Evolutionary conservation across 2,888 invertebrate genomes (phyloP).

Genomic region (Nipponacmea schrenckii): DNA sequence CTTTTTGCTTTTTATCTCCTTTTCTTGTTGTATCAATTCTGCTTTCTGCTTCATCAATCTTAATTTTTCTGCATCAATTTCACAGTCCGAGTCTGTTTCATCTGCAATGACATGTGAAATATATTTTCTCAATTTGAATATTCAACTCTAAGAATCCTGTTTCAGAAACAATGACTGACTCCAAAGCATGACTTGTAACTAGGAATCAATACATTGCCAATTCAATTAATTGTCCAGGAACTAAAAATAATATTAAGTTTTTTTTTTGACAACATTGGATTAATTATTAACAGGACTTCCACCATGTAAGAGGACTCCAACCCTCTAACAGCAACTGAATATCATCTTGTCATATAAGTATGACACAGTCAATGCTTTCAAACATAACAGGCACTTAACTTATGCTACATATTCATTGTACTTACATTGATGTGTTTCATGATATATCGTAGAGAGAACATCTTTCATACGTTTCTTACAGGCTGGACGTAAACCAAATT

Average conservation of each 20-base stretch:
- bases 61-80: slow-evolving; percentile 28
- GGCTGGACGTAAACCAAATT: slow-evolving; percentile 72
- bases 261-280: background rate
- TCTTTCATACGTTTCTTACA: slow-evolving; percentile 71
- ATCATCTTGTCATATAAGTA: background rate
- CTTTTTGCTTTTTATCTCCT: background rate
- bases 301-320: no score
- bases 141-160: no score
- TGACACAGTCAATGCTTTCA: no score
- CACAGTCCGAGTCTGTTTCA: slow-evolving; percentile 57
- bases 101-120: slow-evolving; percentile 31
- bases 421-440: slow-evolving; percentile 71
- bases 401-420: background rate
- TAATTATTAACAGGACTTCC: background rate
- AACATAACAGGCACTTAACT: no score
- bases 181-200: no score
- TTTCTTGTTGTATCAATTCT: background rate
- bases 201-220: no score
- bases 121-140: background rate
- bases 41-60: background rate
- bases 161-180: no score
- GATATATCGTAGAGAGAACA: slow-evolving; percentile 72
- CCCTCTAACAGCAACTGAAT: background rate
- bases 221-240: no score
- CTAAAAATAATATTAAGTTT: no score